Conservation (phyloP, 2,888 invertebrate species). For the Cantharis flavilabris region DNA sequence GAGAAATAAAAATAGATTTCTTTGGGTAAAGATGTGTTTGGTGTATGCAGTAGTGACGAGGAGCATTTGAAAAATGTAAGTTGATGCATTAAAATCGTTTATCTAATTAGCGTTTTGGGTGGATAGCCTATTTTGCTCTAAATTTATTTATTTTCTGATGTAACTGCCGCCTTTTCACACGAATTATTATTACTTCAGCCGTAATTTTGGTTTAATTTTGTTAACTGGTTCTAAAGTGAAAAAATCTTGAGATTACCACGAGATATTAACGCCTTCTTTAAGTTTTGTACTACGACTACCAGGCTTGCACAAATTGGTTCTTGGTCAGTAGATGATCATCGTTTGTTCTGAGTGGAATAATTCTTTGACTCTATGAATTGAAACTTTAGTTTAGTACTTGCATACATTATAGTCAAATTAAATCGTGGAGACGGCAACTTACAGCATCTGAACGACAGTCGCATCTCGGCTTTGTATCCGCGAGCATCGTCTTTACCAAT, state of each 20-base stretch:
- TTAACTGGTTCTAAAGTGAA: background rate
- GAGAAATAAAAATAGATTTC: background rate
- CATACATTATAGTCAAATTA: slow-evolving; percentile 37
- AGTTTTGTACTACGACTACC: background rate
- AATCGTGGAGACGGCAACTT: slow-evolving; percentile 38
- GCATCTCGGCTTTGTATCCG: slow-evolving; percentile 42
- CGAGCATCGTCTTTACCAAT: slow-evolving; percentile 34
- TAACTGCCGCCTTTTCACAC: background rate
- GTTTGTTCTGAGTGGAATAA: slow-evolving; percentile 8
- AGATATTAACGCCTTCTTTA: slow-evolving; percentile 1
- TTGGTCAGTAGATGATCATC: slow-evolving; percentile 11
- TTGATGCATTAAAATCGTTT: background rate
- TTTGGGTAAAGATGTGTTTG: background rate
- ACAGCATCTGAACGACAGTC: slow-evolving; percentile 44
- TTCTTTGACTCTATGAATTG: slow-evolving; percentile 17
- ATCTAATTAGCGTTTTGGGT: background rate
- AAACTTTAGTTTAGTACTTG: slow-evolving; percentile 23
- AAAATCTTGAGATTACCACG: background rate
- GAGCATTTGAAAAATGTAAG: background rate
- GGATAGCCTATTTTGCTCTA: background rate
- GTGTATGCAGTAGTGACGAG: background rate
- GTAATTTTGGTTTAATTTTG: background rate
- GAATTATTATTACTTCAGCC: background rate
- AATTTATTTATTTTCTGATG: background rate
- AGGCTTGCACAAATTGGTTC: background rate